These are phyloP conservation scores for Loriculus beryllinus DNA, from an alignment of 2,797 vertebrate species.

Conservation along the genomic window DNA sequence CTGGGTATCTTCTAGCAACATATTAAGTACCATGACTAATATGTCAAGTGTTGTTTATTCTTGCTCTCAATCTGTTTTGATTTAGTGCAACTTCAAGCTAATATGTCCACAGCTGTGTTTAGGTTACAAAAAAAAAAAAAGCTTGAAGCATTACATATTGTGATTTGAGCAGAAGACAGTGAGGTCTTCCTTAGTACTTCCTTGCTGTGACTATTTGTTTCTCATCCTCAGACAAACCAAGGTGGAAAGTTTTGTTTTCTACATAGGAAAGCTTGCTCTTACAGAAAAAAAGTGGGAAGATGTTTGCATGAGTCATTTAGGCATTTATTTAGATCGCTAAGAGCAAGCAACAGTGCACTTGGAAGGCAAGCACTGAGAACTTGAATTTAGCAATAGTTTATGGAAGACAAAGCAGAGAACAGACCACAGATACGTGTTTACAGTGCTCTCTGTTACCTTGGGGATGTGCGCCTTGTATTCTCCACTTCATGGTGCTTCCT, in stretches of 20 bases:
- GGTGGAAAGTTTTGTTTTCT: background rate
- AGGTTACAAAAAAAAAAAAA: background rate
- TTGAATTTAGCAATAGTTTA: background rate
- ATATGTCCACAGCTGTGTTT: slow-evolving; percentile 29
- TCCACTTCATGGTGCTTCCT: background rate
- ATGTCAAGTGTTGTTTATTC: slow-evolving; percentile 19
- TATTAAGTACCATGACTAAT: background rate
- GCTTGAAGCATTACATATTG: background rate
- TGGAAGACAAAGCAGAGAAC: background rate
- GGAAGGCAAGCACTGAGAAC: background rate
- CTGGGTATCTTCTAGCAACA: slow-evolving; percentile 6
- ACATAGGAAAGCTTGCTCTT: background rate
- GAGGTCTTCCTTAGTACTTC: background rate
- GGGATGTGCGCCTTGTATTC: background rate
- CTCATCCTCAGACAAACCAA: background rate
- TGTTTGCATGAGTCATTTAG: background rate
- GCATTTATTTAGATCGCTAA: background rate
- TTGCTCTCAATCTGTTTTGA: slow-evolving; percentile 2
- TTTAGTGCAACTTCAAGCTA: background rate
- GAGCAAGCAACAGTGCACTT: background rate
- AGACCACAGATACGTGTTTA: background rate
- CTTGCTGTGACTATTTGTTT: background rate
- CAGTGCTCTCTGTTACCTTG: background rate
- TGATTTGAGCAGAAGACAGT: background rate
- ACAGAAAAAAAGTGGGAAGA: too few species aligned